A percentile compares a stretch with the other conserved stretches of the same genome.
Conservation (phyloP, 2,888 invertebrate genomes). For the Lucinisca nassula region DNA sequence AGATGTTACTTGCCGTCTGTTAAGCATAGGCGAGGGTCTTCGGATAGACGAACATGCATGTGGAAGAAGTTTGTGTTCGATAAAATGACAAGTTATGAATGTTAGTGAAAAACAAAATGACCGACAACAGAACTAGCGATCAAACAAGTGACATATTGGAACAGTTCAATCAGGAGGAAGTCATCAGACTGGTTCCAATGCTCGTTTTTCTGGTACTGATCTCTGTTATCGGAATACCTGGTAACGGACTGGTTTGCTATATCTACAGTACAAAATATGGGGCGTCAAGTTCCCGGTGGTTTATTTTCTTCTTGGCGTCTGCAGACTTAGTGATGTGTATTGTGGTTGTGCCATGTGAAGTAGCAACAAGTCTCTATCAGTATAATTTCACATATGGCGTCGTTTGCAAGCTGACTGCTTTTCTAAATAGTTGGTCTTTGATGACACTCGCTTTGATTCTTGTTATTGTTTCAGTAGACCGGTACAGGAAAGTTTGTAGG, state of each 20-base stretch:
- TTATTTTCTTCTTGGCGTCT: slow-evolving; percentile 69
- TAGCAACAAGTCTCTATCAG: slow-evolving; percentile 62
- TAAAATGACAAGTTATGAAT: too few relatives aligned
- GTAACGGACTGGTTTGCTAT: slow-evolving; percentile 71
- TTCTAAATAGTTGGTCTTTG: slow-evolving; percentile 56
- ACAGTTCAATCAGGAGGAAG: slow-evolving; percentile 62
- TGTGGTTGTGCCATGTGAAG: slow-evolving; percentile 66
- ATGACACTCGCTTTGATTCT: slow-evolving; percentile 62
- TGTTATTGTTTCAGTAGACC: slow-evolving; percentile 71
- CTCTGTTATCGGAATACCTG: slow-evolving; percentile 64
- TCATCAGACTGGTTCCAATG: slow-evolving; percentile 60
- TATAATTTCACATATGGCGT: slow-evolving; percentile 60
- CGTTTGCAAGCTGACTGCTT: slow-evolving; percentile 63
- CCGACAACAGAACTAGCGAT: too few relatives aligned
- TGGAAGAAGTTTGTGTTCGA: too few relatives aligned
- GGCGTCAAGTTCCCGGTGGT: slow-evolving; percentile 71
- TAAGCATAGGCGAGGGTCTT: too few relatives aligned
- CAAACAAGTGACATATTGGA: not conserved
- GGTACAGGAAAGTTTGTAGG: slow-evolving; percentile 77
- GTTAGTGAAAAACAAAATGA: too few relatives aligned
- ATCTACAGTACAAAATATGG: slow-evolving; percentile 67
- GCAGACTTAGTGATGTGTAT: slow-evolving; percentile 71
- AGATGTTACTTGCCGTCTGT: too few relatives aligned
- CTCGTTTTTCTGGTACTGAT: slow-evolving; percentile 60
- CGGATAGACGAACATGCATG: too few relatives aligned